These are phyloP conservation scores for Chelonia mydas DNA, from an alignment of 2,797 vertebrate species.

Conservation along the genomic window DNA sequence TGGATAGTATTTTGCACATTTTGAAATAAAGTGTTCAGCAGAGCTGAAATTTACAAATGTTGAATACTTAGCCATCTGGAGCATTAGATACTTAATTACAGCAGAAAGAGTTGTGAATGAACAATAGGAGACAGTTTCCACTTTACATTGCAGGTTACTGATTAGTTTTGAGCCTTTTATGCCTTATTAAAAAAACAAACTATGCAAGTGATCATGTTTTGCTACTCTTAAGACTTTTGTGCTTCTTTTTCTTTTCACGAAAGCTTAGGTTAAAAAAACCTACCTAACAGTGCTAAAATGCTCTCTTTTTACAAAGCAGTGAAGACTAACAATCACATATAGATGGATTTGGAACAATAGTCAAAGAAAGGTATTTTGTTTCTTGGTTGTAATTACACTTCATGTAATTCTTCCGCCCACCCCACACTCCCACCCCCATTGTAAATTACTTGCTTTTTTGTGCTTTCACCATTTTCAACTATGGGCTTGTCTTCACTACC, in stretches of 20 bases:
- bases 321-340: slow-evolving; percentile 17
- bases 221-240: slow-evolving; percentile 40
- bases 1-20: slow-evolving; percentile 68
- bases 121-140: slow-evolving; percentile 65
- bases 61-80: slow-evolving; percentile 80
- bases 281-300: slow-evolving; percentile 14
- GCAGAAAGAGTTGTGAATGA: slow-evolving; percentile 77
- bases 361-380: slow-evolving; percentile 33
- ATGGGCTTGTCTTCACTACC: too few species aligned
- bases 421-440: neutral
- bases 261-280: slow-evolving; percentile 44
- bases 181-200: neutral
- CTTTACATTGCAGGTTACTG: slow-evolving; percentile 61
- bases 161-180: slow-evolving; percentile 65
- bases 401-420: neutral
- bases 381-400: slow-evolving; percentile 36
- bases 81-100: slow-evolving; percentile 79
- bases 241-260: slow-evolving; percentile 29
- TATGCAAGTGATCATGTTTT: slow-evolving; percentile 2
- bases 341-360: slow-evolving; percentile 10
- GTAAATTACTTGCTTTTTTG: slow-evolving; percentile 31
- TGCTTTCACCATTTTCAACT: slow-evolving; percentile 22
- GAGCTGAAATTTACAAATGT: slow-evolving; percentile 79
- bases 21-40: slow-evolving; percentile 67
- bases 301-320: slow-evolving; percentile 32